phyloP scores from a whole-genome alignment of 2,113 vertebrate genomes.

The Paradisaea rubra region DNA sequence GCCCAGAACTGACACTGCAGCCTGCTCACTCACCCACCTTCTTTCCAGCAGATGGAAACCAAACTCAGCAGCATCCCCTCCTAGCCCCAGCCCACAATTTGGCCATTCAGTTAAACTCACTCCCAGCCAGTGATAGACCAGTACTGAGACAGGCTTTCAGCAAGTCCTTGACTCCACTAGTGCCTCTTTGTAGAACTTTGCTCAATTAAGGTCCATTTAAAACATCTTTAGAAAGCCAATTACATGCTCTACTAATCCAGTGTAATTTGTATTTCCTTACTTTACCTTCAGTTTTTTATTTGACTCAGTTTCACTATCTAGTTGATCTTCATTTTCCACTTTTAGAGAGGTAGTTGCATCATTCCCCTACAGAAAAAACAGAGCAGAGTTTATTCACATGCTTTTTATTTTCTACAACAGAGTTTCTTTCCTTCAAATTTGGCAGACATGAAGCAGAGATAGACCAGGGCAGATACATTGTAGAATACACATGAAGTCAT shows the following conservation, averaged over 20 bases:
- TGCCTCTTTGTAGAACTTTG: background rate
- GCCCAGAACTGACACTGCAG: background rate
- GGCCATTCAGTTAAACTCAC: background rate
- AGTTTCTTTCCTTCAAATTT: background rate
- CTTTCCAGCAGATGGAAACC: background rate
- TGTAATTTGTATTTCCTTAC: background rate
- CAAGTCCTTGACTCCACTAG: background rate
- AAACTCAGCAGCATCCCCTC: background rate
- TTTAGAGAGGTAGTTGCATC: slow-evolving; percentile 57
- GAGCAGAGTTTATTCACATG: background rate
- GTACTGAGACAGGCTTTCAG: background rate
- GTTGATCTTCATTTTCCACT: slow-evolving; percentile 44
- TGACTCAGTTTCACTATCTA: slow-evolving; percentile 42
- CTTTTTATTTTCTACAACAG: background rate
- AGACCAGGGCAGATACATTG: background rate
- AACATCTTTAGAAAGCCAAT: background rate
- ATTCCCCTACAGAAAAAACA: slow-evolving; percentile 38
- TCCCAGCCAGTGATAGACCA: background rate
- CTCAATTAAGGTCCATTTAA: background rate
- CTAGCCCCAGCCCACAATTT: background rate
- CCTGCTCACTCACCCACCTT: background rate
- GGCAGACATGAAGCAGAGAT: background rate
- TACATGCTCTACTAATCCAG: background rate
- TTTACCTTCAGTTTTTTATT: slow-evolving; percentile 41
- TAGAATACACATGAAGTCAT: background rate